Evolutionary conservation across 2,797 vertebrate genomes (phyloP).

Genomic region (Poecilia picta): DNA sequence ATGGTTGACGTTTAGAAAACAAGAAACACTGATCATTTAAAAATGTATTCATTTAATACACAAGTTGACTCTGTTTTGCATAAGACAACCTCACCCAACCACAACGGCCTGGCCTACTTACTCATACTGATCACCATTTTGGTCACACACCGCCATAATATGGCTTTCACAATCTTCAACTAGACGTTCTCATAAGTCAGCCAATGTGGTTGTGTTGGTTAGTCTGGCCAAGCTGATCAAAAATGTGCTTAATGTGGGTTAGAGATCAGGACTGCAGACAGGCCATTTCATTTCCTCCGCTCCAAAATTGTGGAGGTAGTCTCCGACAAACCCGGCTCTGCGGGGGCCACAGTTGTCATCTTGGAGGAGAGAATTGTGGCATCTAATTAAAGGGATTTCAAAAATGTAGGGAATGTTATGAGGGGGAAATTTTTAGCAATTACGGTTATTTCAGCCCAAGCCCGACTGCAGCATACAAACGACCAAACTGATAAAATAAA

Average conservation of each 20-base stretch:
- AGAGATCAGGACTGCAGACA: neutral
- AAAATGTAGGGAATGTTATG: neutral
- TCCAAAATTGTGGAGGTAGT: neutral
- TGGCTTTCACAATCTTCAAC: neutral
- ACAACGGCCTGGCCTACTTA: neutral
- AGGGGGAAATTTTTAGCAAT: neutral
- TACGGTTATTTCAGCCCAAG: neutral
- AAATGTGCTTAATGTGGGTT: neutral
- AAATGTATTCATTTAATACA: neutral
- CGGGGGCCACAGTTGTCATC: neutral
- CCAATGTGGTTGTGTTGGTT: neutral
- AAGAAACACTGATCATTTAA: neutral
- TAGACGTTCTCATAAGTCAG: neutral
- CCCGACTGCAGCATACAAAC: neutral
- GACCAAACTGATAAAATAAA: neutral
- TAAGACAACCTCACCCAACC: neutral
- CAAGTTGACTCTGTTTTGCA: neutral
- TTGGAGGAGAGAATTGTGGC: neutral
- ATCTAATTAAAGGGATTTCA: constrained; percentile 1
- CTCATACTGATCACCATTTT: neutral
- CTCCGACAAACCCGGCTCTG: neutral
- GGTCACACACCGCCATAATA: neutral
- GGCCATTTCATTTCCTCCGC: neutral
- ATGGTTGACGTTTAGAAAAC: neutral
- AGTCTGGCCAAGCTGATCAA: neutral